Conservation (phyloP, 2,888 invertebrate genomes). For the Limnephilus marmoratus region DNA sequence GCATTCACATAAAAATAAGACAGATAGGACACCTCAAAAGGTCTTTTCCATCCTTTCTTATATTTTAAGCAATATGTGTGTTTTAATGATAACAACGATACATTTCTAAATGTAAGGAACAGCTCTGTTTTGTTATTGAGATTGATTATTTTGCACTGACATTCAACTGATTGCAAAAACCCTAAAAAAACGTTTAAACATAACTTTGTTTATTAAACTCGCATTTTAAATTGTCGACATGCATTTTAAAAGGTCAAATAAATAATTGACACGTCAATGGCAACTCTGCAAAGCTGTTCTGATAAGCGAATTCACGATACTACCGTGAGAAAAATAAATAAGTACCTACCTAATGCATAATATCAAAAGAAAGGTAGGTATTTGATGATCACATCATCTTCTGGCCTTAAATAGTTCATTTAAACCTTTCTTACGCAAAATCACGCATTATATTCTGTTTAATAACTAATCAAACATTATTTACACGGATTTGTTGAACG, state of each 20-base stretch:
- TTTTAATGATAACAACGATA: background rate
- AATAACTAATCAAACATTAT: background rate
- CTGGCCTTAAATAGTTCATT: background rate
- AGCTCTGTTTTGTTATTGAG: background rate
- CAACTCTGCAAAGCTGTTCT: background rate
- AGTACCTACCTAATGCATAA: background rate
- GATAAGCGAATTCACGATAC: background rate
- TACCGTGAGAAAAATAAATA: slow-evolving; percentile 5
- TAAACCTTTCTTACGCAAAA: too few species aligned
- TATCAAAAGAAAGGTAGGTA: background rate
- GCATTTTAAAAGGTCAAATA: slow-evolving; percentile 6
- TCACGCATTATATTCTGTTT: background rate
- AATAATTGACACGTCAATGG: slow-evolving; percentile 21
- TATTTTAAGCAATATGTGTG: too few species aligned
- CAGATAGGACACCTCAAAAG: too few species aligned
- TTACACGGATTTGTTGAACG: background rate
- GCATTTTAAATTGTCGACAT: background rate
- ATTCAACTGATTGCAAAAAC: background rate
- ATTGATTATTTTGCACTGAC: background rate
- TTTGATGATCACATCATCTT: background rate
- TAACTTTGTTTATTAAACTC: background rate
- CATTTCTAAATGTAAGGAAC: background rate
- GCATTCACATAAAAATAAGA: too few species aligned
- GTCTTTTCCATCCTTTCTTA: too few species aligned
- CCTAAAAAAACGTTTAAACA: background rate